A percentile compares a stretch with the other conserved stretches of the same genome.
These are phyloP conservation scores for Parapsyche elsis DNA, from an alignment of 1,140 invertebrate species.

Conservation along the genomic window DNA sequence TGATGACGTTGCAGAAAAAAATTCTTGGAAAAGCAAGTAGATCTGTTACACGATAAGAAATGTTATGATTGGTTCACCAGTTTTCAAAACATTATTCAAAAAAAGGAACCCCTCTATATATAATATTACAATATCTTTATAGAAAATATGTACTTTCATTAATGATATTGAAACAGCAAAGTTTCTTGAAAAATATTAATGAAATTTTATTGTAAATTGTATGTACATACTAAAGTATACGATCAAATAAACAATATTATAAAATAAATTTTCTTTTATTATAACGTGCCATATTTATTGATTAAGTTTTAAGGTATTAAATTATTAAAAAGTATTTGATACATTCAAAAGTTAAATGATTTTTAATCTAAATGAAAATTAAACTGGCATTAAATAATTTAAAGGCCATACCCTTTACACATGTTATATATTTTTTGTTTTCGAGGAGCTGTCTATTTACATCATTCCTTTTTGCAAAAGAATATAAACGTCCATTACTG, in stretches of 20 bases:
- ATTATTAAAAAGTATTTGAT: too few species aligned
- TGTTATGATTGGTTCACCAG: constrained; percentile 51
- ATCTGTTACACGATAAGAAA: constrained; percentile 26
- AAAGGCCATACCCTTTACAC: too few species aligned
- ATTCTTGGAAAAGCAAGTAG: constrained; percentile 38
- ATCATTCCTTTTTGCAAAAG: constrained; percentile 26
- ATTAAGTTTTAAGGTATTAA: constrained; percentile 14
- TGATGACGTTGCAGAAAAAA: constrained; percentile 53
- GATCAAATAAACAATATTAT: not conserved
- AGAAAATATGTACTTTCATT: not conserved
- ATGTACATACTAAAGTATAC: too few species aligned
- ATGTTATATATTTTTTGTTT: not conserved
- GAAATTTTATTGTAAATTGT: too few species aligned
- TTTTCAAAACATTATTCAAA: constrained; percentile 24
- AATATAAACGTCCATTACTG: constrained; percentile 49
- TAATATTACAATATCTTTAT: not conserved
- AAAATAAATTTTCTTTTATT: not conserved
- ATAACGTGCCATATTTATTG: not conserved
- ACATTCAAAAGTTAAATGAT: too few species aligned
- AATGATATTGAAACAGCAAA: too few species aligned
- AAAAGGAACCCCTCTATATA: constrained; percentile 27
- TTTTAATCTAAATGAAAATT: not conserved
- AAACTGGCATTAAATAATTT: too few species aligned
- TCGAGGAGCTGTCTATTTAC: constrained; percentile 8
- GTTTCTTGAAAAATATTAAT: too few species aligned